These are phyloP conservation scores for Okamejei kenojei DNA, from an alignment of 2,797 vertebrate species.

Conservation along the genomic window DNA sequence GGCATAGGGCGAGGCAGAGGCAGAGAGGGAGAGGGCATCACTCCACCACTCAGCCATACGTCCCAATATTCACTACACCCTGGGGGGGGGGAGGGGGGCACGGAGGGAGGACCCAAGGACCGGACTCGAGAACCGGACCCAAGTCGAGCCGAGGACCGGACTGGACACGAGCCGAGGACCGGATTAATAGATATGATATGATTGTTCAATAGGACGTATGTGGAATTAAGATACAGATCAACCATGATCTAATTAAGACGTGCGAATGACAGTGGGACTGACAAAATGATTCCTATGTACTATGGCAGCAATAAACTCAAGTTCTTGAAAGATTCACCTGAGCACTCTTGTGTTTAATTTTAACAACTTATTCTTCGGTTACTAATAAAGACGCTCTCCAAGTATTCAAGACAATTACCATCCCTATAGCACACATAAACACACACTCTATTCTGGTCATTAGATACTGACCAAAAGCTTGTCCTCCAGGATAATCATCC, in stretches of 20 bases:
- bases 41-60: too few species aligned
- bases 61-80: too few species aligned
- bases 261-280: not conserved
- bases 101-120: too few species aligned
- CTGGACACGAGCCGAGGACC: too few species aligned
- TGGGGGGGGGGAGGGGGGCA: too few species aligned
- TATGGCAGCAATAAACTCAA: not conserved
- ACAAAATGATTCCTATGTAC: not conserved
- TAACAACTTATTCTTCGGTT: not conserved
- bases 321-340: not conserved
- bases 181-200: too few species aligned
- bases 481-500: not conserved
- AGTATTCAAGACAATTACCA: not conserved
- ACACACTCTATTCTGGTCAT: not conserved
- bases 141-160: too few species aligned
- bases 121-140: too few species aligned
- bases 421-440: not conserved
- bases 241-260: not conserved
- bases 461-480: not conserved
- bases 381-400: not conserved
- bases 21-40: too few species aligned
- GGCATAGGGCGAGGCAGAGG: too few species aligned
- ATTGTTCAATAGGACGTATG: not conserved
- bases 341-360: not conserved
- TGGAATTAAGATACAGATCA: not conserved